Base-by-base conservation (phyloP, 2,888 invertebrate species). In the Himalopsyche kuldschensis region DNA sequence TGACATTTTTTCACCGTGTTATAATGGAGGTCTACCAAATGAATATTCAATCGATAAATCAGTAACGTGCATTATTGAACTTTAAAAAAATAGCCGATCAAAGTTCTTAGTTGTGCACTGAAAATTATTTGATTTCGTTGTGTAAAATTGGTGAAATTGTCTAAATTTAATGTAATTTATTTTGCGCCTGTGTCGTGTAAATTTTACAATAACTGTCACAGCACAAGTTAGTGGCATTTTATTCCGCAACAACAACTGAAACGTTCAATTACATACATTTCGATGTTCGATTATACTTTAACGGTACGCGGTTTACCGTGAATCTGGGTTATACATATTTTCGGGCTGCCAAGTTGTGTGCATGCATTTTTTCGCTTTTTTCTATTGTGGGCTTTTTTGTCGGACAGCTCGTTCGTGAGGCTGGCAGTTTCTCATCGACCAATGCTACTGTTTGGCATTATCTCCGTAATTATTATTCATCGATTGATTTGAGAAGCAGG, bases 291-390 rank as follows among this genome's bases (percentile, higher is more conserved):
- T 81, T 83, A 81, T 83, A 79, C 81, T 27, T 80, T 85, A 85
- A 83, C 84, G 84, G 83, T 82, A 85, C 83, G 84, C 79, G 84
- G 77, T 83, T 75, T 75, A 24, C 32, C 55, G 41, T 81, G 80
- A 85, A 84, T 81, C n/a, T 84, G 31, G 78, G 81, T 82, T 80
- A 78, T 76, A 69, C 82, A 79, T 84, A 82, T 81, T 75, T 75
- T 75, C 46, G 48, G 75, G 48, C 63, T 80, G 48, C 78, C 75
- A 31, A 75, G 79, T 79, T 75, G 79, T 82, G 46, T 69, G 79
- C 79, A 75, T 79, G 35, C 79, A 48, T 78, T 83, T 80, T 81
- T 48, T 47, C 30, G 31, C 41, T 83, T 83, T 83, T 78, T 82
- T 41, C 69, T 79, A 31, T n/a, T 35, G 32, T 31, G 55, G 69